A percentile compares a stretch with the other conserved stretches of the same genome.
Conservation (phyloP, 2,113 vertebrate species). For the Gila orcuttii region DNA sequence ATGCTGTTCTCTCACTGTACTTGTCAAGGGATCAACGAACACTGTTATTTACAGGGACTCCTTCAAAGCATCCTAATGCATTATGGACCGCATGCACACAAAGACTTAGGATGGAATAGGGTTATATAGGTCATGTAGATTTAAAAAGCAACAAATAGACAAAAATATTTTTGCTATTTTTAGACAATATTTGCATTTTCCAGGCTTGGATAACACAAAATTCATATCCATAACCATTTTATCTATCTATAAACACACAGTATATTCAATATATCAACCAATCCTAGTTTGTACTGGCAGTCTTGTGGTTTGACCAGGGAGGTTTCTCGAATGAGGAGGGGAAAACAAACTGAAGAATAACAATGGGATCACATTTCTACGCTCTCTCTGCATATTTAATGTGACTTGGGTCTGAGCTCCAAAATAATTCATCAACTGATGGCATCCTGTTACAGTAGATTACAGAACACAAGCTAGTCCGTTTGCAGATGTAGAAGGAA, state of each 20-base stretch:
- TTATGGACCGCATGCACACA: background rate
- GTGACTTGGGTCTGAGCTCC: slow-evolving; percentile 31
- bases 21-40: slow-evolving; percentile 43
- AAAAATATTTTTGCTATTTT: too few species aligned
- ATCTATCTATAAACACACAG: too few species aligned
- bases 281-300: background rate
- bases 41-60: slow-evolving; percentile 53
- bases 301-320: background rate
- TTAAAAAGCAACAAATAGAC: too few species aligned
- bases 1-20: slow-evolving; percentile 56
- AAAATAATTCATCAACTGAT: slow-evolving; percentile 58
- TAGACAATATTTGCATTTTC: too few species aligned
- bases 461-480: slow-evolving; percentile 3
- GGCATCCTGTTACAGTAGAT: slow-evolving; percentile 53
- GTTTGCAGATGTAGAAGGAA: background rate
- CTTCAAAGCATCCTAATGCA: background rate
- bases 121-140: too few species aligned
- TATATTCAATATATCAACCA: background rate
- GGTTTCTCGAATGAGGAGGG: slow-evolving; percentile 3
- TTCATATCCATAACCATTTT: too few species aligned
- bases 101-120: background rate
- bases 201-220: too few species aligned
- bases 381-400: slow-evolving; percentile 57
- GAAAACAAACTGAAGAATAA: slow-evolving; percentile 7
- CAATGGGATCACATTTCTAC: slow-evolving; percentile 45